These are phyloP conservation scores for Invenusta paracnida DNA, from an alignment of 2,888 invertebrate species.

Conservation along the genomic window DNA sequence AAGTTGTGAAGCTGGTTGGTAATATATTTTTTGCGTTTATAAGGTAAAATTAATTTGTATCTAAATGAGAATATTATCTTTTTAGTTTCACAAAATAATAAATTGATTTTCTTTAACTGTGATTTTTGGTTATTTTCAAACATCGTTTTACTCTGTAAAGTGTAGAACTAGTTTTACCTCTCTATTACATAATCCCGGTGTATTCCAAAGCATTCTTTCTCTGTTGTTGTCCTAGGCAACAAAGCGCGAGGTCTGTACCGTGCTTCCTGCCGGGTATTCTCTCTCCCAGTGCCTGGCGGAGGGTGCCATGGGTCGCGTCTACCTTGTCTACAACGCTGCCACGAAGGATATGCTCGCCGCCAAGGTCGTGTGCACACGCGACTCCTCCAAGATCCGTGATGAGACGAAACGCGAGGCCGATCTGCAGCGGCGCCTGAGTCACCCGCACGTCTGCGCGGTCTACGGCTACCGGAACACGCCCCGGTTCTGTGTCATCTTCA, in stretches of 20 bases:
- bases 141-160: no score
- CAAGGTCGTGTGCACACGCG: neutral
- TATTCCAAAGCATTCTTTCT: no score
- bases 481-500: constrained; percentile 39
- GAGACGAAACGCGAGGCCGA: neutral
- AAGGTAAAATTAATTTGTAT: no score
- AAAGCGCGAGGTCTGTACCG: neutral
- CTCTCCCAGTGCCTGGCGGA: constrained; percentile 32
- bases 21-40: no score
- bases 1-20: no score
- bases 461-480: constrained; percentile 15
- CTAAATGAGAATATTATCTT: no score
- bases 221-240: no score
- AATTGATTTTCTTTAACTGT: no score
- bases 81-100: no score
- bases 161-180: no score
- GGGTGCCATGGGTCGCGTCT: constrained; percentile 38
- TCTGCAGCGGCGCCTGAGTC: constrained; percentile 4
- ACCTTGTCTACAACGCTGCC: neutral
- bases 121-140: no score
- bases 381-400: neutral
- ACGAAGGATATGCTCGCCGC: constrained; percentile 14
- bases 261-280: neutral
- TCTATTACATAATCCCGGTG: no score
- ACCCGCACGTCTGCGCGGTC: neutral